phyloP scores from a whole-genome alignment of 2,113 vertebrate genomes.

The Saguinus imperator region DNA sequence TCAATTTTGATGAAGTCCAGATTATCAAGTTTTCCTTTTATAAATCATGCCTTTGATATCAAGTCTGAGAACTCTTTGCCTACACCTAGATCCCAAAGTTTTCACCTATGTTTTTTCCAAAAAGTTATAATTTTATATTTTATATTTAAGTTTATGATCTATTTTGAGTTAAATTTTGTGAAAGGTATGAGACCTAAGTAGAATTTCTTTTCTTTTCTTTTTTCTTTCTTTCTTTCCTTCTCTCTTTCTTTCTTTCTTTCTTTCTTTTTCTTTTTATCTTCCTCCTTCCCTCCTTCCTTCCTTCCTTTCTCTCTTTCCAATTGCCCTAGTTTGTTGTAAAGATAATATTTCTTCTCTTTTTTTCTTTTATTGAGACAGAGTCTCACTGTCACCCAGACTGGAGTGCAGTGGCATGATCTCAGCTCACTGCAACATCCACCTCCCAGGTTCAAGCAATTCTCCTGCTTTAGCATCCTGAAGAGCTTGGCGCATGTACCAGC shows the following conservation, averaged over 20 bases:
- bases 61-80: background rate
- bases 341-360: no score
- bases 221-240: no score
- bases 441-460: no score
- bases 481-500: no score
- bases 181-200: background rate
- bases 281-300: rapidly evolving
- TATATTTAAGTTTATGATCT: background rate
- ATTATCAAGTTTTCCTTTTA: background rate
- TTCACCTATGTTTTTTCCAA: background rate
- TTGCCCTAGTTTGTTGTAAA: no score
- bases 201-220: background rate
- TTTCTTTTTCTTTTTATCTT: rapidly evolving
- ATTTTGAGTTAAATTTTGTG: background rate
- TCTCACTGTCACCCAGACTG: no score
- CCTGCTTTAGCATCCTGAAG: no score
- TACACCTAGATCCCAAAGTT: background rate
- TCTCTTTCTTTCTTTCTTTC: rapidly evolving
- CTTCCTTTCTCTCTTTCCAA: no score
- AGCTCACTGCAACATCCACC: no score
- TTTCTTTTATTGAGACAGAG: no score
- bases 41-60: background rate
- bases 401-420: no score
- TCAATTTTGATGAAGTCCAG: background rate
- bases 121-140: background rate